phyloP scores from a whole-genome alignment of 1,140 invertebrate species.

The Drosophila baimaii region DNA sequence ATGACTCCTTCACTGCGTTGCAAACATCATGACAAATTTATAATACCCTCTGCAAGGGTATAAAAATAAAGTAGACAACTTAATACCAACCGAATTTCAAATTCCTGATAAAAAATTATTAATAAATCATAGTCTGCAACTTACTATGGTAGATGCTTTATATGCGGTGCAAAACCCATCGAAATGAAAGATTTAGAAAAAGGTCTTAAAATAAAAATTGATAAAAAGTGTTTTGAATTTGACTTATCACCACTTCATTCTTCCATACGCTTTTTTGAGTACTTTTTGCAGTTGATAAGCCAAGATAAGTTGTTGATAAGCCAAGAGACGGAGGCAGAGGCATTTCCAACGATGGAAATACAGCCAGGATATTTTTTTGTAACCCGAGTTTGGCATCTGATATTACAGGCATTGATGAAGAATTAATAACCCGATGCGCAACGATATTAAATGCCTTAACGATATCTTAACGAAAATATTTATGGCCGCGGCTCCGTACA shows the following conservation, averaged over 20 bases:
- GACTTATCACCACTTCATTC: not conserved
- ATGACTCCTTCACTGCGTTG: too few relatives aligned
- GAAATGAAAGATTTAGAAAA: conserved; percentile 13
- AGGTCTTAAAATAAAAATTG: conserved; percentile 12
- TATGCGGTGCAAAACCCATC: conserved; percentile 2
- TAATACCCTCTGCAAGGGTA: too few relatives aligned
- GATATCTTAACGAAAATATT: conserved; percentile 7
- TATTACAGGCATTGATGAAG: conserved; percentile 9
- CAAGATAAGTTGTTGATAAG: conserved; percentile 4
- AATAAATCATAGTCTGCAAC: conserved; percentile 38
- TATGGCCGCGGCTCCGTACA: conserved; percentile 10
- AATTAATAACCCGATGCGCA: conserved; percentile 5
- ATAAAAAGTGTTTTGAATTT: not conserved
- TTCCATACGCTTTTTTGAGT: too few relatives aligned
- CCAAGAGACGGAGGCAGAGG: conserved; percentile 1
- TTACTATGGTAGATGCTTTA: conserved; percentile 47
- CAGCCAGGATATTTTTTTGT: not conserved
- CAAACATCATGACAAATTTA: too few relatives aligned
- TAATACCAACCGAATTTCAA: too few relatives aligned
- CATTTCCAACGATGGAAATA: conserved; percentile 6
- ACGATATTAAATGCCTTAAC: too few relatives aligned
- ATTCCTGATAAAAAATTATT: conserved; percentile 23
- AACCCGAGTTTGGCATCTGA: conserved; percentile 2
- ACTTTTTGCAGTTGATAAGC: too few relatives aligned
- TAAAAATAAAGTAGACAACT: not conserved